These are phyloP conservation scores for Trichopria drosophilae DNA, from an alignment of 2,888 invertebrate species.

Conservation along the genomic window DNA sequence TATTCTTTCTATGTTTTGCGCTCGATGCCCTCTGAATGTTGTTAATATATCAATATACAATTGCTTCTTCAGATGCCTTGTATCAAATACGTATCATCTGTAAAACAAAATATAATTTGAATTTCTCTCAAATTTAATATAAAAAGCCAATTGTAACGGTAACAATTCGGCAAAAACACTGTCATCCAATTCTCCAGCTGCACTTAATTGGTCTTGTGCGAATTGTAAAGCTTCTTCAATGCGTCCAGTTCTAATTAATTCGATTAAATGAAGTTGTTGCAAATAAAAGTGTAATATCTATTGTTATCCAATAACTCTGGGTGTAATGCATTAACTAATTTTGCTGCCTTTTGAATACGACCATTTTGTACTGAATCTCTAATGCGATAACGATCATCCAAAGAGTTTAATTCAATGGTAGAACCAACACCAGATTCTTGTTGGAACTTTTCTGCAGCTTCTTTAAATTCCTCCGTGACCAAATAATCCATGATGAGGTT, in stretches of 20 bases:
- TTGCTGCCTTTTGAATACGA: constrained; percentile 88
- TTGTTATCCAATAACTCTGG: constrained; percentile 95
- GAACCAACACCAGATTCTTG: constrained; percentile 88
- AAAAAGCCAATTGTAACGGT: too few relatives aligned
- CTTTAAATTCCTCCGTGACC: constrained; percentile 90
- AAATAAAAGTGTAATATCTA: constrained; percentile 93
- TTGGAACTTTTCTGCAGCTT: constrained; percentile 95
- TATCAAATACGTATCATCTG: too few relatives aligned
- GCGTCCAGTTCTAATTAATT: constrained; percentile 80
- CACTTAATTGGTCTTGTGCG: constrained; percentile 87
- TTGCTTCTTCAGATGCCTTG: too few relatives aligned
- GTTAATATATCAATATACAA: too few relatives aligned
- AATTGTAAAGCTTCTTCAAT: constrained; percentile 88
- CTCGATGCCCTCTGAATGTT: too few relatives aligned
- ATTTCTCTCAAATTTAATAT: too few relatives aligned
- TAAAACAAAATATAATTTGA: too few relatives aligned
- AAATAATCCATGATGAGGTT: constrained; percentile 97
- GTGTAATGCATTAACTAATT: constrained; percentile 89
- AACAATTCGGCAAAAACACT: constrained; percentile 70
- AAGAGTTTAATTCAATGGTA: constrained; percentile 76
- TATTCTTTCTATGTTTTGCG: too few relatives aligned
- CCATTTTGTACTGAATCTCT: constrained; percentile 93
- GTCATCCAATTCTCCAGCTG: constrained; percentile 83
- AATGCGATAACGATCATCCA: constrained; percentile 90
- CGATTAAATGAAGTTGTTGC: constrained; percentile 87